Conservation (phyloP, 2,797 vertebrate genomes). For the Ambastaia sidthimunki region DNA sequence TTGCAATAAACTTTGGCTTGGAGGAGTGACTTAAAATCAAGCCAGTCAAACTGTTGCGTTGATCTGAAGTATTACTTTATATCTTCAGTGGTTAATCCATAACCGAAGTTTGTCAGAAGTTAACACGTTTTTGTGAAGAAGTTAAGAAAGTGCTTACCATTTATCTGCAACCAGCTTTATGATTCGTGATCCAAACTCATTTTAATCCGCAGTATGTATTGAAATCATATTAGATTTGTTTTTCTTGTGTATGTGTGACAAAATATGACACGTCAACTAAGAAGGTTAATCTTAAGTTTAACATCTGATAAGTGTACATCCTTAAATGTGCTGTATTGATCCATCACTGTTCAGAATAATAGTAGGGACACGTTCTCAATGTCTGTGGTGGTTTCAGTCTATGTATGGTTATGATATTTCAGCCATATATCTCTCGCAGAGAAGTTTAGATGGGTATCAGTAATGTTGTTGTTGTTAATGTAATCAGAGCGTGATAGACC, state of each 20-base stretch:
- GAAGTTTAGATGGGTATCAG: not conserved
- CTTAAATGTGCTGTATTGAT: not conserved
- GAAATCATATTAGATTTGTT: not conserved
- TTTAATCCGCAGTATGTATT: not conserved
- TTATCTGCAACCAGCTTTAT: not conserved
- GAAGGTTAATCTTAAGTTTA: not conserved
- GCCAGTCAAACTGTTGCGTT: not conserved
- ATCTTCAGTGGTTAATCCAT: conserved; percentile 2
- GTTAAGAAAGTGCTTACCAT: not conserved
- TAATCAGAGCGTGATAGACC: not conserved
- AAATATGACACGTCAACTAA: no score
- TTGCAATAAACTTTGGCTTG: conserved; percentile 22
- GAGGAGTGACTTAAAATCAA: conserved; percentile 17
- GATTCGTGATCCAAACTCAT: not conserved
- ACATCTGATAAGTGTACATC: not conserved
- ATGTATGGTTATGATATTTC: not conserved
- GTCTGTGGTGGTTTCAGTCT: not conserved
- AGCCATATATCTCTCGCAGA: not conserved
- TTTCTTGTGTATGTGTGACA: no score
- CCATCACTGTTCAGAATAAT: not conserved
- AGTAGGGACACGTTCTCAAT: not conserved
- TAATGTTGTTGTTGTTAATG: not conserved
- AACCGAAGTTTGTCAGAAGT: conserved; percentile 3
- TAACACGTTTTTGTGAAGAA: conserved; percentile 18
- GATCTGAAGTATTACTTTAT: not conserved